These are phyloP conservation scores for Platichthys flesus DNA, from an alignment of 2,113 vertebrate species.

Conservation along the genomic window DNA sequence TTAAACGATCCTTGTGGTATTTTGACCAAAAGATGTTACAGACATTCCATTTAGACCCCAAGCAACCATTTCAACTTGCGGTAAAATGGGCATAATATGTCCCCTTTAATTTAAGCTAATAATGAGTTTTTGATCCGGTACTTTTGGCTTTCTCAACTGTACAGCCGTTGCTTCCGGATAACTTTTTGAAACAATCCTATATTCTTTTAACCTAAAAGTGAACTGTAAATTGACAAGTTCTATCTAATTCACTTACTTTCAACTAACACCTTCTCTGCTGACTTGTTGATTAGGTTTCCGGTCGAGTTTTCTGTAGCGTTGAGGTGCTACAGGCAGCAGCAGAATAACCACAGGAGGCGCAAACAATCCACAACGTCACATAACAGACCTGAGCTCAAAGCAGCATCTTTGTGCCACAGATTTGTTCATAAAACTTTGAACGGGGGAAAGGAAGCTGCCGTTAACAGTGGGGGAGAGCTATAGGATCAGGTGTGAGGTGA, in stretches of 20 bases:
- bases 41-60: too few relatives aligned
- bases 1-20: too few relatives aligned
- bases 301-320: background rate
- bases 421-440: background rate
- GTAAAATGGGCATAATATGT: too few relatives aligned
- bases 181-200: background rate
- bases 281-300: background rate
- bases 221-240: background rate
- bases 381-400: background rate
- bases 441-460: background rate
- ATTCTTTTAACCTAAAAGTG: background rate
- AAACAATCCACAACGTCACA: background rate
- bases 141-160: background rate
- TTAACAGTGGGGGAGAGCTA: background rate
- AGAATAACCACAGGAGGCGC: background rate
- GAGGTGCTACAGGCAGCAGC: background rate
- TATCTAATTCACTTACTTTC: background rate
- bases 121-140: background rate
- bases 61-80: too few relatives aligned
- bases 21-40: too few relatives aligned
- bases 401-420: background rate
- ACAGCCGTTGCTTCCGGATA: background rate
- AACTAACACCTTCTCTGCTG: background rate
- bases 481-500: conserved; percentile 26
- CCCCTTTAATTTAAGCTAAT: too few relatives aligned